Base-by-base conservation (phyloP, 2,888 invertebrate genomes). In the Drosophila siamana region DNA sequence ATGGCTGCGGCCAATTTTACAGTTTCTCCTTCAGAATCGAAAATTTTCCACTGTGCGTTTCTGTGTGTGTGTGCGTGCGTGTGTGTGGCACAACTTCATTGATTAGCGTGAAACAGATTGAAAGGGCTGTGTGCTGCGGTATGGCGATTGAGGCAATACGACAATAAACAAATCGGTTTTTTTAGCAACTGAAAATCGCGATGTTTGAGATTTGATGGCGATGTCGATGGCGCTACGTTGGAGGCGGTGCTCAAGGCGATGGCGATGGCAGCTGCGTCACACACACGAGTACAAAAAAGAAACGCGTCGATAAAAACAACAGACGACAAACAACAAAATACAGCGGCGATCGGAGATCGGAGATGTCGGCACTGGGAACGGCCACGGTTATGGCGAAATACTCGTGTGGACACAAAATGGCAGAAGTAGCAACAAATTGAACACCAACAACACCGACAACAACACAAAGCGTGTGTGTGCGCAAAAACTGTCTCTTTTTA, bases 281-380 rank as follows among this genome's bases (percentile, higher is more conserved):
- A 74, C 30, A 33, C 30, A 33, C 30, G n/a, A 33, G 30, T 50
- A 65, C 62, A 51, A 65, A 44, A 69, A 69, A 75, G 66, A 65
- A 67, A 79, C 72, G 80, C 73, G 74, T 57, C 80, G 88, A 80
- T 82, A 74, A 82, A 76, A 78, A 67, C 79, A 86, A 76, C 68
- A 48, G 55, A 55, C 50, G 59, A 71, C 60, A 56, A 47, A 28
- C 28, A 28, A 5, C 11, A 33, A 33, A 33, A 33, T 33, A 33
- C 30, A 55, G 52, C 52, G 65, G 41, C 36, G 67, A 60, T 54
- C 73, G 51, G 48, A 24, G 70, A 60, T 54, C 73, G 51, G 52
- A 33, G 73, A 76, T 55, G 61, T 69, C 57, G 60, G 46, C 60
- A 59, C 51, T 54, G 63, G 63, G 54, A 56, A 59, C 62, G 54